Evolutionary conservation across 2,888 invertebrate genomes (phyloP).

Genomic region (Lithophane leautieri): DNA sequence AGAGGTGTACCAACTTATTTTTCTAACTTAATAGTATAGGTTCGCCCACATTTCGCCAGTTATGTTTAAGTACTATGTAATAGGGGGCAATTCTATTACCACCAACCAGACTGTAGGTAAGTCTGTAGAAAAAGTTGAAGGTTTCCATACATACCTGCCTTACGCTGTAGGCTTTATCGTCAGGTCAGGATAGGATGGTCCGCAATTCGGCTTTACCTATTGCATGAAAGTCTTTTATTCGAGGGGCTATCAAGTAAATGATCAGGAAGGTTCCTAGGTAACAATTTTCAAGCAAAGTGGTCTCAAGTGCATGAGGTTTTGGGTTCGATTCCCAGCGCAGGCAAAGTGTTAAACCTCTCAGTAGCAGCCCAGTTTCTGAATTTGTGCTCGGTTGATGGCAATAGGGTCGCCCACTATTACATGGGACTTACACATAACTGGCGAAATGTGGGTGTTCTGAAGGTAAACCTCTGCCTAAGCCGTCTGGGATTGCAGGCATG

Average conservation of each 20-base stretch:
- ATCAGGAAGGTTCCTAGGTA: background rate
- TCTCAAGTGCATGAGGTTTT: background rate
- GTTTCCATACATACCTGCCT: background rate
- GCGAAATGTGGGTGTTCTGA: background rate
- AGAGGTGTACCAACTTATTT: background rate
- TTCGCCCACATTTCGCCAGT: no score
- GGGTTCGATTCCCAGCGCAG: background rate
- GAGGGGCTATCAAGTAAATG: background rate
- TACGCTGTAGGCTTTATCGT: background rate
- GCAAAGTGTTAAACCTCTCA: background rate
- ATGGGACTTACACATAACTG: background rate
- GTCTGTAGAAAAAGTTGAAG: background rate
- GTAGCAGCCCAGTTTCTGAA: no score
- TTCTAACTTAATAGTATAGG: background rate
- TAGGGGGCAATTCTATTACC: background rate
- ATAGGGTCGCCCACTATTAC: background rate
- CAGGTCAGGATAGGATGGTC: background rate
- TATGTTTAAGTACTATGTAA: no score
- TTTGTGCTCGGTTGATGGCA: background rate
- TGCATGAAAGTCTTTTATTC: background rate
- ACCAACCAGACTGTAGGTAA: no score
- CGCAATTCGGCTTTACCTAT: no score
- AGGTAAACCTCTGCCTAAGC: no score
- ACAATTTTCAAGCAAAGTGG: no score
- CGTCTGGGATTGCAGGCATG: no score